Conservation (phyloP, 2,888 invertebrate species). For the Cheilosia pagana region DNA sequence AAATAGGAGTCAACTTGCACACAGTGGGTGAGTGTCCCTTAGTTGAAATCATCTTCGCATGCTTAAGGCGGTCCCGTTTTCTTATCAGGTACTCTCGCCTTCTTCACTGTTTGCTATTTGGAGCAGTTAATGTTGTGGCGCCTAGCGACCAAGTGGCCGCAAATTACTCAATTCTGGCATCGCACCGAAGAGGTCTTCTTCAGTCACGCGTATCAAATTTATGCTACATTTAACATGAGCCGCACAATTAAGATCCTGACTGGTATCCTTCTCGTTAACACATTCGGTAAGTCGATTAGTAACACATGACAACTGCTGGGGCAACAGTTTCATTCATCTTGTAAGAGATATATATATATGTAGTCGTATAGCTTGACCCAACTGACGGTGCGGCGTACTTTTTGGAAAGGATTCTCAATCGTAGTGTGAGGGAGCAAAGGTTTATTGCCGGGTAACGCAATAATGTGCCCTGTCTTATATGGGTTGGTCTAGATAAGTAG, state of each 20-base stretch:
- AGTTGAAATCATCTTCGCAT: neutral
- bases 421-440: too few species aligned
- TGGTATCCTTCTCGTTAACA: constrained; percentile 70
- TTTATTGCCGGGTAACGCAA: too few species aligned
- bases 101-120: constrained; percentile 79
- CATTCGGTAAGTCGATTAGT: constrained; percentile 77
- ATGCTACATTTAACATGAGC: constrained; percentile 79
- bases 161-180: constrained; percentile 80
- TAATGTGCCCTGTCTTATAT: too few species aligned
- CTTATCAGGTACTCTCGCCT: constrained; percentile 77
- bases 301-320: constrained; percentile 29
- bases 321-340: constrained; percentile 17
- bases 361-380: neutral
- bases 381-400: neutral
- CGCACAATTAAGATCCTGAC: constrained; percentile 60
- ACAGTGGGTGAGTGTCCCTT: constrained; percentile 77
- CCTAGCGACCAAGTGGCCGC: constrained; percentile 81
- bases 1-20: constrained; percentile 78
- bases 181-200: constrained; percentile 81
- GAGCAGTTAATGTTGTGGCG: constrained; percentile 81
- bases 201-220: constrained; percentile 80
- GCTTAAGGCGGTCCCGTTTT: neutral
- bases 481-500: too few species aligned
- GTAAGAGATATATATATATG: neutral
- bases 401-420: neutral